These are phyloP conservation scores for Drosophila saltans DNA, from an alignment of 1,140 invertebrate species.

Conservation along the genomic window DNA sequence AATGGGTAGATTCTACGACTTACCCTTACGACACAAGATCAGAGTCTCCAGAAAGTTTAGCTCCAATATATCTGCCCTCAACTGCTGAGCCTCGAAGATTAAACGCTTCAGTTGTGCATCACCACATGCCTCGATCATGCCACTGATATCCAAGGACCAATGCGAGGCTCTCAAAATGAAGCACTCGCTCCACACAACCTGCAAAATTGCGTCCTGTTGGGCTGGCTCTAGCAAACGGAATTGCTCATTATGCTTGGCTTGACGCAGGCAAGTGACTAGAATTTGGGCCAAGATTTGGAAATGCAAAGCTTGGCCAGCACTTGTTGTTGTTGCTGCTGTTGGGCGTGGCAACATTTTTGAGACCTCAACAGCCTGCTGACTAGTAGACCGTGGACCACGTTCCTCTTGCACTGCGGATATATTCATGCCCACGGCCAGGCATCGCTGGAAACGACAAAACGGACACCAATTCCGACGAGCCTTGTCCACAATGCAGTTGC, in stretches of 20 bases:
- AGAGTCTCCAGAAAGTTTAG: slow-evolving; percentile 87
- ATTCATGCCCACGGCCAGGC: slow-evolving; percentile 92
- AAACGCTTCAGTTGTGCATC: slow-evolving; percentile 72
- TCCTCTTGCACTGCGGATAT: slow-evolving; percentile 91
- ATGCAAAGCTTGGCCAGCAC: slow-evolving; percentile 66
- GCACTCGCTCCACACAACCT: slow-evolving; percentile 85
- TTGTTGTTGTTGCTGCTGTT: background rate
- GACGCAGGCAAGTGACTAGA: slow-evolving; percentile 84
- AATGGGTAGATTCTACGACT: slow-evolving; percentile 12
- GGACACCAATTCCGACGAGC: slow-evolving; percentile 94
- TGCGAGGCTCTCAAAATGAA: slow-evolving; percentile 86
- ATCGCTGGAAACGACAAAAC: slow-evolving; percentile 91
- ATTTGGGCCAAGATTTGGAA: slow-evolving; percentile 85
- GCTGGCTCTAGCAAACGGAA: slow-evolving; percentile 83
- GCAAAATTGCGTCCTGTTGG: slow-evolving; percentile 85
- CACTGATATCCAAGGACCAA: slow-evolving; percentile 85
- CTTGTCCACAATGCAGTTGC: slow-evolving; percentile 92
- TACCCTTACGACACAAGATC: slow-evolving; percentile 86
- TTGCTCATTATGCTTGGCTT: slow-evolving; percentile 84
- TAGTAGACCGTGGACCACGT: slow-evolving; percentile 86
- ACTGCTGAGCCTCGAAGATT: slow-evolving; percentile 76
- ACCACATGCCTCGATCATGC: slow-evolving; percentile 70
- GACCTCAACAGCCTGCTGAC: slow-evolving; percentile 18
- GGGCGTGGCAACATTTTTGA: slow-evolving; percentile 1
- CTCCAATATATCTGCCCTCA: slow-evolving; percentile 85